Evolutionary conservation across 2,797 vertebrate species (phyloP).

Genomic region (Falco peregrinus): DNA sequence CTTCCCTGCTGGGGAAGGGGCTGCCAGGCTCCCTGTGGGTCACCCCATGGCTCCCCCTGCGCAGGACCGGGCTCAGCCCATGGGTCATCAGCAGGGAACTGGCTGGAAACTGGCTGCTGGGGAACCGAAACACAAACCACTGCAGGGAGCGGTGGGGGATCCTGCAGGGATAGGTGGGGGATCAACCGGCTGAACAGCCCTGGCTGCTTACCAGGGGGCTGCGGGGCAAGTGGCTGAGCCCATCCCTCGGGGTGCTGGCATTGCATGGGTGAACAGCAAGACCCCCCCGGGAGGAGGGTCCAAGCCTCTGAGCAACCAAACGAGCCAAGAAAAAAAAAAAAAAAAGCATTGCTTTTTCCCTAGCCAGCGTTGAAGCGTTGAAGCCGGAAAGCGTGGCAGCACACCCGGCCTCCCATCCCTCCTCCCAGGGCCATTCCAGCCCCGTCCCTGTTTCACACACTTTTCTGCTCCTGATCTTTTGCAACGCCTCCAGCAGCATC

Average conservation of each 20-base stretch:
- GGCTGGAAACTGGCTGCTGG: accelerated
- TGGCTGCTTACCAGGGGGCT: neutral
- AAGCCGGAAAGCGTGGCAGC: accelerated
- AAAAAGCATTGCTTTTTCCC: accelerated
- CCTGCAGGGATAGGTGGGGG: neutral
- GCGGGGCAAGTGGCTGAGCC: accelerated
- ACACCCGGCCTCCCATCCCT: neutral
- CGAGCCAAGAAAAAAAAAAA: neutral
- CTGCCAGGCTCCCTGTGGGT: neutral
- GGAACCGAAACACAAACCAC: neutral
- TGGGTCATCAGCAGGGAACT: neutral
- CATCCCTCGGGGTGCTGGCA: accelerated
- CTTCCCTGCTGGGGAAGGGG: neutral
- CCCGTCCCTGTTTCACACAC: neutral
- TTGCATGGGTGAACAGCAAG: neutral
- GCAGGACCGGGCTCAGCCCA: neutral
- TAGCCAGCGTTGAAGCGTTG: accelerated
- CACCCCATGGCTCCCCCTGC: neutral
- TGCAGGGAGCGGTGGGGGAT: neutral
- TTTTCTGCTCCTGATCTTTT: neutral
- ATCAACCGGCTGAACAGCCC: neutral
- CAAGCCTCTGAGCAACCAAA: neutral
- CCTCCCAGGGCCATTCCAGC: neutral
- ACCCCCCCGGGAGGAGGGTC: neutral
- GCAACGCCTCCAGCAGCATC: accelerated